Conservation (phyloP, 2,113 vertebrate species). For the Solenodon paradoxus region DNA sequence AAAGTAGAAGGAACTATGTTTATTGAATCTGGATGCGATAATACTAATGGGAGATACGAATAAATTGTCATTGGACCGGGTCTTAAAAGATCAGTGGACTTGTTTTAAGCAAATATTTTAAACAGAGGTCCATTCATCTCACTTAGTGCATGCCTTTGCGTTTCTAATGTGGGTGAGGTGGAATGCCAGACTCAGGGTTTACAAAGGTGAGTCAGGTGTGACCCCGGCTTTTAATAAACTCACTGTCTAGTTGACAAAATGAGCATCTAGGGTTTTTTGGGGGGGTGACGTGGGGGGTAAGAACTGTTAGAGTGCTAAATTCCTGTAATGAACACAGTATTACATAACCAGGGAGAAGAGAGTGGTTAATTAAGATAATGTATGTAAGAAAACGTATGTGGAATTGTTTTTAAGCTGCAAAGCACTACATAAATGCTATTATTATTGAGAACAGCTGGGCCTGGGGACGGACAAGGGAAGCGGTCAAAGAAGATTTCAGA, state of each 20-base stretch:
- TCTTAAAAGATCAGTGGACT: neutral
- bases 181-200: neutral
- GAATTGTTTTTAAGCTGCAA: constrained; percentile 19
- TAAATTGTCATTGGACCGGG: neutral
- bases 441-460: constrained; percentile 24
- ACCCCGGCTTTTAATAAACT: constrained; percentile 33
- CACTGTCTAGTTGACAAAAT: constrained; percentile 31
- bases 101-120: constrained; percentile 1
- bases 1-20: neutral
- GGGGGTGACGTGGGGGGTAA: no score
- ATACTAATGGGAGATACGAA: neutral
- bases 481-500: neutral
- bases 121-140: constrained; percentile 5
- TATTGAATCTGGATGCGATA: neutral
- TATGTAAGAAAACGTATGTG: neutral
- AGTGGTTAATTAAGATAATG: constrained; percentile 18
- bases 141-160: neutral
- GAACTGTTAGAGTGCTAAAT: constrained; percentile 35
- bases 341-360: constrained; percentile 10
- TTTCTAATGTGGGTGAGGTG: constrained; percentile 5
- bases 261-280: neutral
- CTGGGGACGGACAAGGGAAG: neutral
- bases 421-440: constrained; percentile 11
- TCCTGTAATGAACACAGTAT: neutral
- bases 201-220: neutral